Evolutionary conservation across 2,113 vertebrate species (phyloP).

Genomic region (Pseudorasbora parva): DNA sequence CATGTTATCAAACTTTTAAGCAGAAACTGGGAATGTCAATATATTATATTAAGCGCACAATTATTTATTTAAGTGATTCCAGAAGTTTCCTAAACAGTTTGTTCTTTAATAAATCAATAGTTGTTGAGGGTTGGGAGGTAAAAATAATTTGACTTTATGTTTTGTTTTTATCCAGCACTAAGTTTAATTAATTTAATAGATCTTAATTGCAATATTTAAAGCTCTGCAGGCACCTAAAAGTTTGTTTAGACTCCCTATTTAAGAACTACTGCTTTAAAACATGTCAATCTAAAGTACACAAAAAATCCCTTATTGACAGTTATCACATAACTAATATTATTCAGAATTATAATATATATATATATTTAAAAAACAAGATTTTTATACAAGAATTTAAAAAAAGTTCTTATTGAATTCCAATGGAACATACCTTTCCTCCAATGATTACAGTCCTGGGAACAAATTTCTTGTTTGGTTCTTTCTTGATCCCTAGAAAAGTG

Average conservation of each 20-base stretch:
- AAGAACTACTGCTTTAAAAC: neutral
- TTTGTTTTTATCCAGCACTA: neutral
- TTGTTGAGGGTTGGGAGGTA: too few relatives aligned
- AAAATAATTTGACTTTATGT: too few relatives aligned
- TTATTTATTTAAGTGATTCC: neutral
- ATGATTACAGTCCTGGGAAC: slow-evolving; percentile 89
- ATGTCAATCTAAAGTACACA: neutral
- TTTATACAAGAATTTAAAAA: too few relatives aligned
- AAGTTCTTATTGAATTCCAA: neutral
- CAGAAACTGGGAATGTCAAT: neutral
- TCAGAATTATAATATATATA: too few relatives aligned
- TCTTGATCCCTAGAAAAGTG: slow-evolving; percentile 82
- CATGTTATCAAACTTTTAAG: neutral
- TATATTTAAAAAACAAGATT: too few relatives aligned
- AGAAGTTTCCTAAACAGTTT: neutral
- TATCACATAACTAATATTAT: neutral
- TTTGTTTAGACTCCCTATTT: neutral
- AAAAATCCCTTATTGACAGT: neutral
- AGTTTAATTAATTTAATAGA: neutral
- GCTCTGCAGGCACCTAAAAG: neutral
- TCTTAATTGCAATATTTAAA: neutral
- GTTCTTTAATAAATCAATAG: neutral
- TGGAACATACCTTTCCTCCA: slow-evolving; percentile 82
- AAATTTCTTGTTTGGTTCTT: slow-evolving; percentile 79
- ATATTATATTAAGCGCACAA: neutral